A percentile compares a stretch with the other conserved stretches of the same genome.
phyloP scores from a whole-genome alignment of 2,113 vertebrate genomes.

The Osmerus eperlanus region DNA sequence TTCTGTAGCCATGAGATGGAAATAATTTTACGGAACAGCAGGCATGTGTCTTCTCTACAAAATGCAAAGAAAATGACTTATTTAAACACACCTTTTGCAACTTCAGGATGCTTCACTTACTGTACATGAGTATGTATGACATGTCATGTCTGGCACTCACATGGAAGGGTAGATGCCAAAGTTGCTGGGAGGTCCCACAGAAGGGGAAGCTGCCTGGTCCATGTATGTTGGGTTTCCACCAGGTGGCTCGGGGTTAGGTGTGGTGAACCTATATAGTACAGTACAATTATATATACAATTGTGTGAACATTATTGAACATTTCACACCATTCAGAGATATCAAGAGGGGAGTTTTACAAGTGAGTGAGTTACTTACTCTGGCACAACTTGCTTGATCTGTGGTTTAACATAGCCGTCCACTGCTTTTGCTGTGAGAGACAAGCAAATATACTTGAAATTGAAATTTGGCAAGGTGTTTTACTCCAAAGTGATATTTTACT shows the following conservation, averaged over 20 bases:
- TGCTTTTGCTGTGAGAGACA: slow-evolving; percentile 79
- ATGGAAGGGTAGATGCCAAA: slow-evolving; percentile 85
- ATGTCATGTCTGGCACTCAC: slow-evolving; percentile 71
- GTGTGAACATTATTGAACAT: neutral
- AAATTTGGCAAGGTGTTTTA: neutral
- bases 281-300: neutral
- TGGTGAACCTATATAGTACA: slow-evolving; percentile 80
- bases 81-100: neutral
- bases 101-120: neutral
- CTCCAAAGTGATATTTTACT: neutral
- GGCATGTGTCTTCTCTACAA: neutral
- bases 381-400: slow-evolving; percentile 98
- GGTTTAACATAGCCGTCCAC: slow-evolving; percentile 97
- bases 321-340: neutral
- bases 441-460: neutral
- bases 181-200: slow-evolving; percentile 75
- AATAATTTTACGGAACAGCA: neutral
- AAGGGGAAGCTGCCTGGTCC: slow-evolving; percentile 89
- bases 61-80: neutral
- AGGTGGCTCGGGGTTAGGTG: slow-evolving; percentile 77
- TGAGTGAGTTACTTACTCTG: slow-evolving; percentile 82
- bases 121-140: neutral
- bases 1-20: slow-evolving; percentile 54
- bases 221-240: slow-evolving; percentile 81
- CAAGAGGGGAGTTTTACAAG: neutral